Evolutionary conservation across 2,113 vertebrate genomes (phyloP), one percentile per base, ranked within the genome.

Genomic region (Melanerpes aurifrons): DNA sequence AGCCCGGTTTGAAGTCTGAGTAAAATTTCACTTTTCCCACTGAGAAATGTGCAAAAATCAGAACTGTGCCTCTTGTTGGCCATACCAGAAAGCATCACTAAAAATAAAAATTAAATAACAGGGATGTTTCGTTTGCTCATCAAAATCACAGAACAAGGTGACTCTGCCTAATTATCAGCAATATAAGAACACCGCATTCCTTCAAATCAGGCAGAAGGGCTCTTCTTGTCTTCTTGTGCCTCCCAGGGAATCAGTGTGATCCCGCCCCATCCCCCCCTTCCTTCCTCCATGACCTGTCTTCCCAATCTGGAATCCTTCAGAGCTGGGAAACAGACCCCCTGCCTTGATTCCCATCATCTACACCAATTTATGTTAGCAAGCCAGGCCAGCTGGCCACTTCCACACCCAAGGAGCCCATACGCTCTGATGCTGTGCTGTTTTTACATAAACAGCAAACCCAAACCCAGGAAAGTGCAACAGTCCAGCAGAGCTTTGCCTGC

Each of bases 291-390:
- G 67, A 92, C 50, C 63, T 66, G n/a, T 76, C 91, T 70, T 91
- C 85, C 63, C 70, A 69, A 67, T 82, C 85, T 87, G 72, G 82
- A 73, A 91, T 87, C 61, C 47, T 80, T 80, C 82, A 94, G 71
- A 77, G 78, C 72, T 92, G 92, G 90, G 90, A 95, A 89, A 66
- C 1, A 4, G 85, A 92, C 94, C 75, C 94, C 92, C 96, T 89
- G 89, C 87, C 75, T 92, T 37, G 82, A 77, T 89, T 96, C 90
- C 87, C 92, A 89, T 91, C 85, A 67, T 95, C 94, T 47, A 82
- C 59, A 82, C 75, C 4, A 13, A 86, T 87, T 87, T 87, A 28
- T 47, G 82, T 82, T 3, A 87, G 72, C 59, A 47, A 63, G 40
- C n/a, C 79, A 66, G 85, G 79, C 75, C 94, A 94, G 82, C 78